Base-by-base conservation (phyloP, 1,140 invertebrate species). In the Philotrypesis tridentata region DNA sequence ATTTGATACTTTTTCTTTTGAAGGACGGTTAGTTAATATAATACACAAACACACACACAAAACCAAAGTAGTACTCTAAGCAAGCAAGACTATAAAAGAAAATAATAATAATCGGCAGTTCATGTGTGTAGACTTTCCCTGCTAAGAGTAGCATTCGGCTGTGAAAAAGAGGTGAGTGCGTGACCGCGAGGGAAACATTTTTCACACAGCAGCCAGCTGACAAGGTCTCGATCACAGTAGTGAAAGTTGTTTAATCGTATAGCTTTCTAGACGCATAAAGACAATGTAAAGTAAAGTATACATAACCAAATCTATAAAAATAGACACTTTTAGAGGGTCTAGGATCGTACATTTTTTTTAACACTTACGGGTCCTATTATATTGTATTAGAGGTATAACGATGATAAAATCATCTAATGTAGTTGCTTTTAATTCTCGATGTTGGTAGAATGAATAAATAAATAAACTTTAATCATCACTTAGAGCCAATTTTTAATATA, bases 111-210 rank as follows among this genome's bases (percentile, higher is more conserved):
- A 55, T 55, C 48, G 5, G 17, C 48, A 55, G 48, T 5, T 5
- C 48, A n/a, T n/a, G 6, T 17, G 48, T 55, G 61, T 67, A 65
- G 40, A 78, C 75, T 68, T 78, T 78, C 40, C 37, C 75, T 68
- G 25, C 21, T 17, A 78, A 31, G 25, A 31, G 37, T 27, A 78
- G 29, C 67, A 68, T 5, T 63, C 29, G 37, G 0, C 8, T 7
- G n/a, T 83, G 63, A 74, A 79, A 78, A n/a, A 82, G 75, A 83
- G 73, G 79, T 83, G 75, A 55, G 48, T 17, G 7, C 37, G 27
- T 9, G 83, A 61, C 48, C 63, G 72, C 40, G 70, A 83, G 80
- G 70, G 83, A 84, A 83, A 48, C 74, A 60, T 75, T 43, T 80
- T 79, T 74, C 73, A 43, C 40, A 7, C 48, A 55, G 48, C 48